These are phyloP conservation scores for Archilochus colubris DNA, from an alignment of 2,113 vertebrate genomes.

Conservation along the genomic window DNA sequence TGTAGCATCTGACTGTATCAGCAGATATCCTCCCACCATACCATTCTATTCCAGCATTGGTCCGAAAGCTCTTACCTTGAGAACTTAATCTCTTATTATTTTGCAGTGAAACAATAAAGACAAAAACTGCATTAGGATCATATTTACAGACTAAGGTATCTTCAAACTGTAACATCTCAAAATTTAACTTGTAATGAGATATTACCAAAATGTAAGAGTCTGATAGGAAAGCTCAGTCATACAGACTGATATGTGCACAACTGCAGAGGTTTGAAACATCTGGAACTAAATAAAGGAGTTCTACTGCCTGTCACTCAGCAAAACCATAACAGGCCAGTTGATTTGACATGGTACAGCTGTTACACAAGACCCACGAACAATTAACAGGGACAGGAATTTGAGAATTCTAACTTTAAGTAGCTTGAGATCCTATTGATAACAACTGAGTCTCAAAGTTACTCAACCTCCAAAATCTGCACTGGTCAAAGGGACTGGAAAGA, in stretches of 20 bases:
- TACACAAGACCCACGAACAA: neutral
- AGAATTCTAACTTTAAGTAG: neutral
- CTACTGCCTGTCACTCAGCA: neutral
- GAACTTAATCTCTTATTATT: neutral
- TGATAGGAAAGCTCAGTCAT: neutral
- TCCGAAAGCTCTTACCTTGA: neutral
- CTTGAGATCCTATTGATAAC: neutral
- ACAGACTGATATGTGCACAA: neutral
- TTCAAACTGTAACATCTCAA: neutral
- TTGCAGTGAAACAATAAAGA: neutral
- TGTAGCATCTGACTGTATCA: neutral
- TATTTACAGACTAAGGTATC: neutral
- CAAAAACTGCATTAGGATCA: neutral
- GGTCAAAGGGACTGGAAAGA: neutral
- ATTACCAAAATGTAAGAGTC: neutral
- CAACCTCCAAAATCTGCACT: neutral
- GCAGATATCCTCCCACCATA: neutral
- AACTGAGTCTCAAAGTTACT: neutral
- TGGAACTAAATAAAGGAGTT: neutral
- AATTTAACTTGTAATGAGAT: neutral
- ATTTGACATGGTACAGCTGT: neutral
- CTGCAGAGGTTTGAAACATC: neutral
- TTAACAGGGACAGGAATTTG: neutral
- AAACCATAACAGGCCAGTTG: neutral
- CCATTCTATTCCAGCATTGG: neutral